Base-by-base conservation (phyloP, 2,888 invertebrate species). In the Rutpela maculata region DNA sequence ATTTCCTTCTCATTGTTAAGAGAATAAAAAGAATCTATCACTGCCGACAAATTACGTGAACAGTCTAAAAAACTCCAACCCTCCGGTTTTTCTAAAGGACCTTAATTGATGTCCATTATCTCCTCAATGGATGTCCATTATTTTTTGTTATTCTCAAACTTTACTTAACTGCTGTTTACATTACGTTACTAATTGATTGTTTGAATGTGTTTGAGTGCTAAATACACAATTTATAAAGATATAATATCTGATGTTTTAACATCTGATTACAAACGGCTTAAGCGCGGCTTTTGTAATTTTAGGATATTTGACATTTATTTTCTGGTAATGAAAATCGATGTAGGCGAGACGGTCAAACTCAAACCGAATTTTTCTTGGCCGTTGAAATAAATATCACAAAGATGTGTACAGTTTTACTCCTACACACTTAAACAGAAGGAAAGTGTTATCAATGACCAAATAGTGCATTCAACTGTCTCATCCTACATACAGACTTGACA, bases 61-160 rank as follows among this genome's bases (percentile, higher is more conserved):
- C 80, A 78, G 74, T 65, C 75, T 76, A 68, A 79, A 78, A 78
- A 82, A 81, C 77, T 59, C 57, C 67, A 72, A 31, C 68, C 67
- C 71, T 72, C 75, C 76, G 68, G 62, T 77, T 80, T 81, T 75
- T 75, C 67, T 77, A 59, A 50, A 74, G 71, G 66, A 71, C 75
- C 78, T 76, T 82, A 82, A 82, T 82, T 80, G 80, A 77, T 78
- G 78, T 75, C 81, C 78, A 81, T 82, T 81, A 82, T 81, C 78
- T 80, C 77, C 76, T 77, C 80, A 77, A 82, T 82, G 81, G 80
- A 76, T 73, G 77, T 69, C 78, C 81, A 80, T 82, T 80, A 80
- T 63, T 80, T 82, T 81, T 77, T 78, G 78, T 74, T 69, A 59
- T 69, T 66, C 70, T 75, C 55, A 68, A 79, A 75, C 77, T 77